Conservation (phyloP, 2,888 invertebrate species). For the Drosophila falleni region DNA sequence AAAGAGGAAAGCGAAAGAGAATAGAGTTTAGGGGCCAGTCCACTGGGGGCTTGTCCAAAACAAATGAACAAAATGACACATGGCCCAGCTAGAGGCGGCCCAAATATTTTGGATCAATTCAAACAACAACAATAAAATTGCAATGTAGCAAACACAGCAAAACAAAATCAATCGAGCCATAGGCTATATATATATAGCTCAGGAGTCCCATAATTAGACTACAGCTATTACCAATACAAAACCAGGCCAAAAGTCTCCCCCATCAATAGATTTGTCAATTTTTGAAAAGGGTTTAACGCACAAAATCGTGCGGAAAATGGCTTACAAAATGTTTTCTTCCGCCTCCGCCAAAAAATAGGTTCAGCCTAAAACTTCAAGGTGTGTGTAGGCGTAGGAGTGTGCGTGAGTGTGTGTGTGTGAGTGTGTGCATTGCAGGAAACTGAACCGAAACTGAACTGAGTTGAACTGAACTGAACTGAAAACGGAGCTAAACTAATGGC, state of each 20-base stretch:
- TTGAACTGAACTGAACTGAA: slow-evolving; percentile 14
- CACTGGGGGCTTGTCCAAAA: slow-evolving; percentile 64
- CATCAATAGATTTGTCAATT: slow-evolving; percentile 49
- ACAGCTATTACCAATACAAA: slow-evolving; percentile 2
- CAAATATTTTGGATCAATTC: slow-evolving; percentile 65
- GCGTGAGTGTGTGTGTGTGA: not conserved
- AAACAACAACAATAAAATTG: slow-evolving; percentile 27
- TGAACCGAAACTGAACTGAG: slow-evolving; percentile 15
- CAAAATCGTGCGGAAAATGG: slow-evolving; percentile 73
- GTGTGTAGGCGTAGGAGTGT: slow-evolving; percentile 13
- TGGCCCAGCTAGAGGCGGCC: slow-evolving; percentile 49
- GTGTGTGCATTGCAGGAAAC: slow-evolving; percentile 46
- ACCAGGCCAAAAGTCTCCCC: not conserved
- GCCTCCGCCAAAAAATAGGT: not conserved
- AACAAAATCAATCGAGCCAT: slow-evolving; percentile 23
- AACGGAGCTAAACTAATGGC: slow-evolving; percentile 68
- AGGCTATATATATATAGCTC: slow-evolving; percentile 43
- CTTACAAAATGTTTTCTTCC: slow-evolving; percentile 41
- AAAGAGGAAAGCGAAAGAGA: not conserved
- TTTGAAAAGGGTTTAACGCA: slow-evolving; percentile 52
- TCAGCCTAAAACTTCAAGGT: slow-evolving; percentile 30
- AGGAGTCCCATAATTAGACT: slow-evolving; percentile 45
- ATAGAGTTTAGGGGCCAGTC: slow-evolving; percentile 32
- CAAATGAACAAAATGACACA: slow-evolving; percentile 76
- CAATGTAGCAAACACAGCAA: slow-evolving; percentile 19